Evolutionary conservation across 2,797 vertebrate species (phyloP).

Genomic region (Chanos chanos): DNA sequence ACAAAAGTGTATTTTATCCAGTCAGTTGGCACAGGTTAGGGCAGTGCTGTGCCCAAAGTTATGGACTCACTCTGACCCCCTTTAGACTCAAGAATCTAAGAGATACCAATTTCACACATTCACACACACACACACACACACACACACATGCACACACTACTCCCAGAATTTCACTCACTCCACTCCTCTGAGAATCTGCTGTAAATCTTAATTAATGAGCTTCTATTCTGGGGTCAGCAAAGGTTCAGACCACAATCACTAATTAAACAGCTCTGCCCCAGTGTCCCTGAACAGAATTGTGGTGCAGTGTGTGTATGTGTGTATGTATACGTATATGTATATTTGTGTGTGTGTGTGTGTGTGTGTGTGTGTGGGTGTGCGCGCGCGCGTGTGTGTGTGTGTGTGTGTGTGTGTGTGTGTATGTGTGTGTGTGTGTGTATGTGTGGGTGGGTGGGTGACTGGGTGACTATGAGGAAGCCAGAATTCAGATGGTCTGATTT

Average conservation of each 20-base stretch:
- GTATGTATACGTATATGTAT: no score
- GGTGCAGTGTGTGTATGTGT: no score
- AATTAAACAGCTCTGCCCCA: conserved; percentile 42
- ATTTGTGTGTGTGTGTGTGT: no score
- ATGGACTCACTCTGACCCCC: no score
- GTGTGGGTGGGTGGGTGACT: neutral
- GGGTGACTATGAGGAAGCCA: neutral
- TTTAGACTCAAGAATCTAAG: no score
- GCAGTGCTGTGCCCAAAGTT: no score
- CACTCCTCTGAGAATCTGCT: neutral
- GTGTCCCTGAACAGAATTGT: no score
- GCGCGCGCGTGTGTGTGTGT: no score
- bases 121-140: neutral
- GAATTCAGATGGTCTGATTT: neutral
- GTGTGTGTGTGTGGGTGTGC: no score
- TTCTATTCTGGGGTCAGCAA: conserved; percentile 30
- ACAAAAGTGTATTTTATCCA: no score
- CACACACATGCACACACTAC: neutral
- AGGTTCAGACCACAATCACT: conserved; percentile 30
- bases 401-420: neutral
- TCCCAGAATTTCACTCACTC: neutral
- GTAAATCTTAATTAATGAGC: conserved; percentile 33
- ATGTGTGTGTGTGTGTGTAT: neutral
- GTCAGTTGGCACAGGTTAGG: no score
- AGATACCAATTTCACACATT: neutral